Evolutionary conservation across 2,113 vertebrate species (phyloP).

Genomic region (Mionectes macconnelli): DNA sequence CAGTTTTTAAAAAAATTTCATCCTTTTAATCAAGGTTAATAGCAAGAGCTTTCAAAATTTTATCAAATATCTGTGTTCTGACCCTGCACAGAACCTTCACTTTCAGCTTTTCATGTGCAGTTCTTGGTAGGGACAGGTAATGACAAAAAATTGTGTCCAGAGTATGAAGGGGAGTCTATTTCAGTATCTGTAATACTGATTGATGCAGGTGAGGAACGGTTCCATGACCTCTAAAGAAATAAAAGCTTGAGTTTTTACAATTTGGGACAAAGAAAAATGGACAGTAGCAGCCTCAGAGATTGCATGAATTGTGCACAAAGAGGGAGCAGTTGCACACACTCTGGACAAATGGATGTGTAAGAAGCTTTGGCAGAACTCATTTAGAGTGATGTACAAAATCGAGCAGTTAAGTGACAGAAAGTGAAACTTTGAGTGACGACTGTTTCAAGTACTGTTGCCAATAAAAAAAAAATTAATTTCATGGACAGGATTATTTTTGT

Average conservation of each 20-base stretch:
- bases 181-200: neutral
- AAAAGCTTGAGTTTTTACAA: neutral
- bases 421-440: neutral
- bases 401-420: neutral
- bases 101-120: neutral
- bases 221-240: neutral
- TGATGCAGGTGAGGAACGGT: neutral
- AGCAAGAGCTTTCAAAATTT: neutral
- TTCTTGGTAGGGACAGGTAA: neutral
- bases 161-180: neutral
- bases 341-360: neutral
- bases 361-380: neutral
- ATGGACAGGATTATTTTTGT: neutral
- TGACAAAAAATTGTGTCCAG: neutral
- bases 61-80: neutral
- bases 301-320: neutral
- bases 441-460: neutral
- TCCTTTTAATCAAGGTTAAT: neutral
- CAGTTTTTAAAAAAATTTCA: neutral
- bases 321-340: neutral
- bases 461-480: neutral
- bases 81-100: neutral
- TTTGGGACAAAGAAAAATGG: constrained; percentile 2
- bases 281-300: neutral
- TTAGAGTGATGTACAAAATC: neutral